Base-by-base conservation (phyloP, 2,888 invertebrate species). In the Entomobrya multifasciata region DNA sequence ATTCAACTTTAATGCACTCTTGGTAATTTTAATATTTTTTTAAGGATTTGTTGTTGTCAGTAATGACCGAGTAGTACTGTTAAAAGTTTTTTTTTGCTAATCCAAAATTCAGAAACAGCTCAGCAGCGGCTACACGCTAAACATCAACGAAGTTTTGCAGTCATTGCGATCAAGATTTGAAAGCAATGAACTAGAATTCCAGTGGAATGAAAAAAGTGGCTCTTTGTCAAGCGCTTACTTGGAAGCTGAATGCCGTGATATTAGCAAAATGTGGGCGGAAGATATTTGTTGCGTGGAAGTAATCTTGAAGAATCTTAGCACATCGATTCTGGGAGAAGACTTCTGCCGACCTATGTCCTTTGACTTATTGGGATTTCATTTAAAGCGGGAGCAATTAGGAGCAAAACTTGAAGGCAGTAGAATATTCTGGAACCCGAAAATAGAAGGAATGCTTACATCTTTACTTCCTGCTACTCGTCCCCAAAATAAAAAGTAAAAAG, bases 331-430 rank as follows among this genome's bases (percentile, higher is more conserved):
- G 25, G 90, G 87, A 25, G 77, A 76, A 27, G 90, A 90, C 22
- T 90, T 90, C 65, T 90, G 89, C 10, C 74, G 88, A 10, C 91
- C 91, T 0, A 47, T 90, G 49, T 72, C 86, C 15, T 89, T 91
- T 55, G 90, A 90, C 11, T 72, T 90, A 5, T 55, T 91, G 11
- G 90, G 90, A 27, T 89, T 90, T 55, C 90, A 90, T 60, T 81
- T 91, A 36, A 85, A 90, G 49, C 49, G 89, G 27, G 90, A 91
- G 25, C 86, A 90, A 74, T 80, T 91, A 0, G 90, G 90, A 49
- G 91, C 90, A 60, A 90, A 90, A 82, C 55, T 91, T 0, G 88
- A 86, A 41, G 91, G 91, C 41, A 90, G 90, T 77, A 86, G 90
- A 52, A 65, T 91, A 49, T 90, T 90, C 85, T 90, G 90, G 89